Evolutionary conservation across 1,140 invertebrate species (phyloP), one percentile per base, ranked within the genome.

Genomic region (Orussus abietinus): DNA sequence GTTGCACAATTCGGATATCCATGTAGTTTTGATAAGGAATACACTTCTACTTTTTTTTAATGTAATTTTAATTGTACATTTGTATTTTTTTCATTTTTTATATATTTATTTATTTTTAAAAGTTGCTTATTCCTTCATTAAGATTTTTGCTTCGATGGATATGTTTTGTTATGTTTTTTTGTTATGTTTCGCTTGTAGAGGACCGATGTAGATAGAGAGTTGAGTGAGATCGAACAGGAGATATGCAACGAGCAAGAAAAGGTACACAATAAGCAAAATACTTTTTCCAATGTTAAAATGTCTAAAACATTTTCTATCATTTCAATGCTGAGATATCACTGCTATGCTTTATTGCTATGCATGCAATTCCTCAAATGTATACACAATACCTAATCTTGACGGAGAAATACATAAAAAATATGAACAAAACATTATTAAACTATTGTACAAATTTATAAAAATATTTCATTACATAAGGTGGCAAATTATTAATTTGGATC

Each of bases 191-290:
- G 53, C 65, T 74, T 71, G 57, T 79, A 86, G 83, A 79, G 74
- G 66, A 70, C 75, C 42, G 74, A 77, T 59, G 61, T 85, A 72
- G 80, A 84, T 62, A 77, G 66, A 64, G 79, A 80, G 71, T 75
- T 84, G 57, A 75, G 71, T 69, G 80, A 80, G 47, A 62, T 83
- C 56, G 77, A 78, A 62, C 69, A 72, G 51, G 77, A 82, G 71
- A 74, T 81, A 55, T 74, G 76, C 42, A 75, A 77, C 45, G 79
- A 84, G 62, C 74, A 76, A 50, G 68, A 72, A 52, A 77, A 84
- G 80, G 82, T 84, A 79, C 62, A 53, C 49, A 29, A 30, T 47
- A 49, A n/a, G n/a, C n/a, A n/a, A n/a, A n/a, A n/a, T n/a, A n/a
- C n/a, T n/a, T n/a, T n/a, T n/a, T n/a, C n/a, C n/a, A n/a, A n/a